These are phyloP conservation scores for Puntigrus tetrazona DNA, from an alignment of 2,113 vertebrate genomes.

Conservation along the genomic window DNA sequence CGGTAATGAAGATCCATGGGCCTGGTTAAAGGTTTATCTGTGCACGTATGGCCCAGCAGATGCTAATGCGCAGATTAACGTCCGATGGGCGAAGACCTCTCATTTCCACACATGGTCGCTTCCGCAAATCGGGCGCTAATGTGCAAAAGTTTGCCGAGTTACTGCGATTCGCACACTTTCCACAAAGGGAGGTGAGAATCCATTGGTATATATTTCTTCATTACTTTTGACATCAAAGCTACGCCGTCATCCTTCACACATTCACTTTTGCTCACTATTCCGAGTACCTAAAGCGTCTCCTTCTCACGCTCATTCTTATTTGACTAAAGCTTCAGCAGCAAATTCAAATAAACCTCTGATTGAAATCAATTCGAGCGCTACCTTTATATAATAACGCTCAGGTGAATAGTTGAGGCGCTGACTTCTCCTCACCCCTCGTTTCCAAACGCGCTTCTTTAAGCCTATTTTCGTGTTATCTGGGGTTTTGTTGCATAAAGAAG, in stretches of 20 bases:
- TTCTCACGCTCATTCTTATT: constrained; percentile 13
- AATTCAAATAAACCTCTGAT: constrained; percentile 7
- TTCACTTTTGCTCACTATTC: background rate
- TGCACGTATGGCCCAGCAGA: constrained; percentile 74
- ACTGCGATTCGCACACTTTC: background rate
- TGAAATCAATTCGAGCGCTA: constrained; percentile 24
- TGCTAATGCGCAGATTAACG: constrained; percentile 70
- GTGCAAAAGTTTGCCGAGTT: constrained; percentile 26
- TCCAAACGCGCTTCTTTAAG: constrained; percentile 66
- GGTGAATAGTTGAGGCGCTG: constrained; percentile 47
- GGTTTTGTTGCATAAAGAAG: constrained; percentile 71
- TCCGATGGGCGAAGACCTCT: constrained; percentile 55
- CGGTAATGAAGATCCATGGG: constrained; percentile 77
- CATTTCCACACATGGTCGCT: constrained; percentile 60
- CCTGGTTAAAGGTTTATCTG: constrained; percentile 68
- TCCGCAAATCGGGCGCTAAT: constrained; percentile 63
- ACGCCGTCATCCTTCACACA: background rate
- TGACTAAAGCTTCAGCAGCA: background rate
- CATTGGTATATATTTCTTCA: constrained; percentile 21
- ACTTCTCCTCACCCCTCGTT: constrained; percentile 52
- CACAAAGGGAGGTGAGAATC: constrained; percentile 6
- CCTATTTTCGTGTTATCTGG: constrained; percentile 73
- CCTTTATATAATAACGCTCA: constrained; percentile 44
- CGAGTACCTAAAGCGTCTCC: background rate
- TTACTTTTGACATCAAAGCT: constrained; percentile 21